phyloP scores from a whole-genome alignment of 2,113 vertebrate species.

The Caloenas nicobarica region DNA sequence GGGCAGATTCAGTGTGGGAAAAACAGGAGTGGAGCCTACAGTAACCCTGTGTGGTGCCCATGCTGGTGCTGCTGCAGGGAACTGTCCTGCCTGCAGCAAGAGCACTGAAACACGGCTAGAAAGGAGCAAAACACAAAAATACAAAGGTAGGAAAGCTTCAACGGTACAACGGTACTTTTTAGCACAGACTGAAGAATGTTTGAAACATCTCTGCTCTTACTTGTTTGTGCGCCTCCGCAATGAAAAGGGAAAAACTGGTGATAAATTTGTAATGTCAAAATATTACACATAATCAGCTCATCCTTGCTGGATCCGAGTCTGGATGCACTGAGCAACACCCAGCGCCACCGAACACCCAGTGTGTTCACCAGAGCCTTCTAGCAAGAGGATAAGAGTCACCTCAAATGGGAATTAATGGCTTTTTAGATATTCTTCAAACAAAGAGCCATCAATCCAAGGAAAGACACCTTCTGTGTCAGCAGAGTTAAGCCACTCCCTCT shows the following conservation, averaged over 20 bases:
- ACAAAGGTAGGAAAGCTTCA: neutral
- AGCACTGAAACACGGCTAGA: neutral
- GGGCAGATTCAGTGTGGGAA: neutral
- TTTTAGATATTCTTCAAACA: neutral
- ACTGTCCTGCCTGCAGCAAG: fast-evolving
- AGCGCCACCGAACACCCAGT: neutral
- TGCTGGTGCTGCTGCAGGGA: neutral
- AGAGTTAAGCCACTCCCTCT: neutral
- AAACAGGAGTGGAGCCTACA: neutral
- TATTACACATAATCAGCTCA: neutral
- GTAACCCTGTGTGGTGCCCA: neutral
- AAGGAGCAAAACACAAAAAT: neutral
- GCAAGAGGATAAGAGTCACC: neutral
- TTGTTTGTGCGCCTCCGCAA: neutral
- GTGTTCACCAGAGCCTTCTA: neutral
- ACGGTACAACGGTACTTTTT: neutral
- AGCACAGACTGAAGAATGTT: neutral
- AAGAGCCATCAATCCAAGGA: neutral
- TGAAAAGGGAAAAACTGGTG: neutral
- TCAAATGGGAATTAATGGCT: neutral
- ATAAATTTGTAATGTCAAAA: neutral
- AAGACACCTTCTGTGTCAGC: neutral
- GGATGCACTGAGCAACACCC: neutral
- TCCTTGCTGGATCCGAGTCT: neutral
- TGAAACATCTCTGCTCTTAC: neutral